Evolutionary conservation across 2,888 invertebrate species (phyloP), one percentile per base, ranked within the genome.

Genomic region (Tiliacea aurago): DNA sequence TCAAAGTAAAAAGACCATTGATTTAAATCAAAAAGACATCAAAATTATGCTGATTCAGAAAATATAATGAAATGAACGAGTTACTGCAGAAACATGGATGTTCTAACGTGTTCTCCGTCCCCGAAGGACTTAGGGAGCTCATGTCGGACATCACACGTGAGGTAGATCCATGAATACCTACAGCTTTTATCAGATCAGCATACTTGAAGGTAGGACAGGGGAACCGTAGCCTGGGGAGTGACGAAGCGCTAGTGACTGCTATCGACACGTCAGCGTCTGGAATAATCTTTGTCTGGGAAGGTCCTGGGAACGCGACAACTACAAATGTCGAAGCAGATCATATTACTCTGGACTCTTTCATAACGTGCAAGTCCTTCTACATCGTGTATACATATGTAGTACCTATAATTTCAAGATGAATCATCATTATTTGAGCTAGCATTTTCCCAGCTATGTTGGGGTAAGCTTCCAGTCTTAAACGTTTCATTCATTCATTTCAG

Each of bases 71-170:
- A 83, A 96, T 96, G 96, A 95, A 96, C 80, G 96, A 96, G 37
- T 76, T 96, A 49, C 85, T 96, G 2, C 96, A 96, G 71, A 93
- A 93, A 83, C 96, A 96, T 87, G 96, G 96, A 0, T 95, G 96
- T 76, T 84, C 95, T 4, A 95, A 93, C 53, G 95, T 96, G 0
- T 96, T 96, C 76, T 88, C 90, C 0, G 80, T 98, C 20, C 98
- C 98, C 0, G 97, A 98, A 76, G 98, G 98, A 0, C 95, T 98
- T 1, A 96, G 96, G 41, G 98, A 98, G 90, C 94, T 98, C 23
- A 97, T 98, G 95, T 95, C 97, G 0, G 98, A 98, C 90, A 98
- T 98, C 81, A 97, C 97, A 2, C 95, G 98, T 76, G 98, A 98
- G 94, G 97, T 97, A 91, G 86, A 85, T 11, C 33, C 2, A 33